Evolutionary conservation across 2,797 vertebrate species (phyloP).

Genomic region (Pygocentrus nattereri): DNA sequence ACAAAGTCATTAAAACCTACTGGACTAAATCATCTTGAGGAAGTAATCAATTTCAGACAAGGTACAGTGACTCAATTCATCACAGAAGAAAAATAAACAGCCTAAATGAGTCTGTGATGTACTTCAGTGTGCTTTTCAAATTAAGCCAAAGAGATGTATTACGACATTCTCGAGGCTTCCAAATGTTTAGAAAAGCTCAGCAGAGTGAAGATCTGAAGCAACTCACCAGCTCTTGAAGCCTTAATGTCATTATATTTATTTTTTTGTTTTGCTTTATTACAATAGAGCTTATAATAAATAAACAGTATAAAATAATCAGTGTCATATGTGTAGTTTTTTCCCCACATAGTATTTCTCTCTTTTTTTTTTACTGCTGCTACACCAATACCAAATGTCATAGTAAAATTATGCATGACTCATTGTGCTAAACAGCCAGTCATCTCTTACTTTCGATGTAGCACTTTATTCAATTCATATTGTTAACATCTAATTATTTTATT

Average conservation of each 20-base stretch:
- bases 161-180: slow-evolving; percentile 5
- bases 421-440: too few relatives aligned
- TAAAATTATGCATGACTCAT: too few relatives aligned
- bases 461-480: too few relatives aligned
- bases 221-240: not conserved
- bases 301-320: too few relatives aligned
- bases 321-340: too few relatives aligned
- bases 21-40: slow-evolving; percentile 50
- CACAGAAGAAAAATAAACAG: slow-evolving; percentile 45
- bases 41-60: slow-evolving; percentile 52
- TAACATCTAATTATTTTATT: too few relatives aligned
- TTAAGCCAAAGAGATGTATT: slow-evolving; percentile 19
- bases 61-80: slow-evolving; percentile 51
- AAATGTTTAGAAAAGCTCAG: not conserved
- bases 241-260: not conserved
- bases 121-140: slow-evolving; percentile 31
- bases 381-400: too few relatives aligned
- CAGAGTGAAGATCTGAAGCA: not conserved
- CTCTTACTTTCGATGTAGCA: too few relatives aligned
- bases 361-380: too few relatives aligned
- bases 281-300: too few relatives aligned
- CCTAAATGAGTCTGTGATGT: slow-evolving; percentile 28
- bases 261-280: not conserved
- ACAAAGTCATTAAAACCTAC: slow-evolving; percentile 55
- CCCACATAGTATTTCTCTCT: too few relatives aligned